These are phyloP conservation scores for Mesoclemmys tuberculata DNA, from an alignment of 2,113 vertebrate species.

Conservation along the genomic window DNA sequence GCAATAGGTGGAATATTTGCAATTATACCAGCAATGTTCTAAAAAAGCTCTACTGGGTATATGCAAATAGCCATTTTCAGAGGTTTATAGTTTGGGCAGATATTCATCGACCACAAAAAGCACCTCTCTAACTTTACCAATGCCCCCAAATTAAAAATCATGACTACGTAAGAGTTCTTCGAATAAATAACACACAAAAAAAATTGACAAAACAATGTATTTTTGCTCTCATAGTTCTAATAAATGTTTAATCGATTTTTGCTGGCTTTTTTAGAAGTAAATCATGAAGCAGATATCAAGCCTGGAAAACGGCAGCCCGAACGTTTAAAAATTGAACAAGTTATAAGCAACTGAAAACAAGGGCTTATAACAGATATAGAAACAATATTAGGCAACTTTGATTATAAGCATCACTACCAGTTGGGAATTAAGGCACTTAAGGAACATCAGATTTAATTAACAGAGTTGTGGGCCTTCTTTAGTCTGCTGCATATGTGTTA, in stretches of 20 bases:
- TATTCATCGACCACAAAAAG: not conserved
- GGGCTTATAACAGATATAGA: not conserved
- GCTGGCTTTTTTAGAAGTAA: not conserved
- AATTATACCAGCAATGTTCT: not conserved
- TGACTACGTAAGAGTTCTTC: not conserved
- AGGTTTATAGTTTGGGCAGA: not conserved
- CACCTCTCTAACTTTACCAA: not conserved
- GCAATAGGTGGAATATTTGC: not conserved
- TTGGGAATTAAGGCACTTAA: not conserved
- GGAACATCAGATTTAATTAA: not conserved
- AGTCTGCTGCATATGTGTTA: not conserved
- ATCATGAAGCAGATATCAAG: not conserved
- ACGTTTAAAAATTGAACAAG: not conserved
- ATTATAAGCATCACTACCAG: too few species aligned
- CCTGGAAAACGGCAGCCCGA: not conserved
- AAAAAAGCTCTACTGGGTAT: not conserved
- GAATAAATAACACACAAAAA: not conserved
- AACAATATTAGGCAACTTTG: not conserved
- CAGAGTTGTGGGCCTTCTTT: not conserved
- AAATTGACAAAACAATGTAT: not conserved
- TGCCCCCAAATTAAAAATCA: not conserved
- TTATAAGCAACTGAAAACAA: not conserved
- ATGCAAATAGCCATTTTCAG: not conserved
- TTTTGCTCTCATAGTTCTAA: not conserved
- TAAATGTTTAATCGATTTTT: not conserved